Base-by-base conservation (phyloP, 2,113 vertebrate species). In the Glaucidium brasilianum region DNA sequence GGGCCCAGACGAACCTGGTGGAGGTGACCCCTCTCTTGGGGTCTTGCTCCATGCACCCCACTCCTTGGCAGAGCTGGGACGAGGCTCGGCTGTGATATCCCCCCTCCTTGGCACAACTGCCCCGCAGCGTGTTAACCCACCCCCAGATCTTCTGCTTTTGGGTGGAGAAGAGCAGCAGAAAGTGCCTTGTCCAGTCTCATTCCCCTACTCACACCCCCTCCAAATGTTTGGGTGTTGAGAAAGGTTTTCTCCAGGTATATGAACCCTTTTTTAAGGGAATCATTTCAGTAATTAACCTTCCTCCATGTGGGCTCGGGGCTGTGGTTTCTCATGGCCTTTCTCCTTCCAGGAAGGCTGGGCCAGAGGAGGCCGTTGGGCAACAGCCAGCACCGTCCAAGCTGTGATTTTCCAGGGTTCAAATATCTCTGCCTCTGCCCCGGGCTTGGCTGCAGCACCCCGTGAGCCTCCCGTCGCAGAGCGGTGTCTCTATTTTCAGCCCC, bases 51-150 rank as follows among this genome's bases (percentile, higher is more conserved):
- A 5, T 3, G 26, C 35, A 18, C 47, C 22, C 49, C 72, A 11
- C 1, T 22, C 26, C 67, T 23, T 0, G 0, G 53, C 23, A 85
- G 58, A 22, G 47, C 71, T 26, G 76, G 49, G 66, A 21, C 1
- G 3, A 25, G 26, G 23, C 35, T 60, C 0, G 1, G 39, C 63
- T 27, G 20, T 11, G 25, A 19, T 21, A 15, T 11, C 9, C 13
- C 5, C 8, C 17, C 26, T n/a, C 47, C 30, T 16, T 25, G 59
- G 52, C 64, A 30, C 10, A 3, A 37, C 63, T n/a, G 22, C 22
- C 6, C 30, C 3, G 0, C 0, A 4, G 18, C 6, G 5, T 13
- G n/a, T n/a, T n/a, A n/a, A n/a, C 34, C 32, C 34, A 27, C 62
- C 37, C 4, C 14, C 17, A 47, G 26, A 27, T 18, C 45, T 52